Base-by-base conservation (phyloP, 2,888 invertebrate species). In the Girardia tigrina region DNA sequence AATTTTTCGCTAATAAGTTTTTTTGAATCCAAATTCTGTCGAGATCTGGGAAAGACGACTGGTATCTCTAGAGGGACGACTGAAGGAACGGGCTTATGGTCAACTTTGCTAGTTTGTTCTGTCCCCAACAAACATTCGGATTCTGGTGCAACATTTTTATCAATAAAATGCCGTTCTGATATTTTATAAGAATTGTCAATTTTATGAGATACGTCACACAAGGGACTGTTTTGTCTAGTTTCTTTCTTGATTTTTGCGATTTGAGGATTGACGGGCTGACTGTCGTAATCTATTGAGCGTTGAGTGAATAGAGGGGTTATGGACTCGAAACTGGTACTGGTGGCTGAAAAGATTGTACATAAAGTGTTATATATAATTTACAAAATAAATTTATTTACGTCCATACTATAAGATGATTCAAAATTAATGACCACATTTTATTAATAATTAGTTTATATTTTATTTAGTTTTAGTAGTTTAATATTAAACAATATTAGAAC, bases 271-370 rank as follows among this genome's bases (percentile, higher is more conserved):
- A 56, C 56, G 4, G 56, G 56, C 23, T 56, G 56, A 56, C 4
- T 56, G 56, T 56, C 56, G n/a, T 56, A 56, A 20, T 56, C 56
- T 6, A 20, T 56, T 56, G 56, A 56, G 56, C 56, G 56, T 56
- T 56, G 8, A 6, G 56, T 8, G n/a, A 12, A 56, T 6, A 56
- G 23, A 20, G n/a, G 56, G 23, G 4, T 56, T 4, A 4, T 23
- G 4, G 56, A 56, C n/a, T 56, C 56, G 23, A 56, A 20, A n/a
- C 56, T 56, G n/a, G 56, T 56, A 56, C 8, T 12, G n/a, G 56
- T 56, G 4, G 56, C 56, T 56, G n/a, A 16, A 56, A 56, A n/a
- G 12, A 36, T n/a, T n/a, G n/a, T n/a, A n/a, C n/a, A n/a, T n/a
- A n/a, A n/a, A n/a, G n/a, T n/a, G n/a, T n/a, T n/a, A n/a, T n/a